Evolutionary conservation across 2,113 vertebrate species (phyloP).

Genomic region (Illadopsis cleaveri): DNA sequence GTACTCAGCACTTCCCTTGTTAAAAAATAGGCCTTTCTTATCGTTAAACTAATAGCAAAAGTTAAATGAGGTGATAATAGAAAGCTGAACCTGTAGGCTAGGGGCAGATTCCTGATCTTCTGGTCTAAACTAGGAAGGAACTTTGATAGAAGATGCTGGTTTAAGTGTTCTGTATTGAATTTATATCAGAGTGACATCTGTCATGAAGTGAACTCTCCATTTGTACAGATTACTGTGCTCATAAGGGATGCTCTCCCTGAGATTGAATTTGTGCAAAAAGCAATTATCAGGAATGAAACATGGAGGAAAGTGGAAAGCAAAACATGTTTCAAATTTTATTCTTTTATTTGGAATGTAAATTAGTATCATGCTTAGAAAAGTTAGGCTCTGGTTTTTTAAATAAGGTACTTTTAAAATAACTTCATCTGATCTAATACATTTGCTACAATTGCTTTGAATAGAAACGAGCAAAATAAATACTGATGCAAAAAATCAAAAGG

Average conservation of each 20-base stretch:
- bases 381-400: background rate
- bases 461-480: background rate
- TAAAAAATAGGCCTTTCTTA: background rate
- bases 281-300: background rate
- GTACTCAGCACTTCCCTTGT: background rate
- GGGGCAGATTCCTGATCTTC: background rate
- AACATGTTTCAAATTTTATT: background rate
- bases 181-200: background rate
- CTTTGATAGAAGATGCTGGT: background rate
- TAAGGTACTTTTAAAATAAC: background rate
- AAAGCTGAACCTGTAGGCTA: background rate
- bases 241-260: background rate
- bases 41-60: background rate
- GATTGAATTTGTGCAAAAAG: background rate
- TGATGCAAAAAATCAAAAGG: background rate
- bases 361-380: background rate
- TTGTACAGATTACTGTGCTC: background rate
- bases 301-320: background rate
- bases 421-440: background rate
- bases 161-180: background rate
- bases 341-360: background rate
- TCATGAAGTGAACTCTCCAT: background rate
- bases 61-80: background rate
- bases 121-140: background rate
- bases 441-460: background rate